Percentiles rank a stretch among this genome's conserved stretches.
Conservation (phyloP, 2,113 vertebrate species). For the Psammodynastes pulverulentus region DNA sequence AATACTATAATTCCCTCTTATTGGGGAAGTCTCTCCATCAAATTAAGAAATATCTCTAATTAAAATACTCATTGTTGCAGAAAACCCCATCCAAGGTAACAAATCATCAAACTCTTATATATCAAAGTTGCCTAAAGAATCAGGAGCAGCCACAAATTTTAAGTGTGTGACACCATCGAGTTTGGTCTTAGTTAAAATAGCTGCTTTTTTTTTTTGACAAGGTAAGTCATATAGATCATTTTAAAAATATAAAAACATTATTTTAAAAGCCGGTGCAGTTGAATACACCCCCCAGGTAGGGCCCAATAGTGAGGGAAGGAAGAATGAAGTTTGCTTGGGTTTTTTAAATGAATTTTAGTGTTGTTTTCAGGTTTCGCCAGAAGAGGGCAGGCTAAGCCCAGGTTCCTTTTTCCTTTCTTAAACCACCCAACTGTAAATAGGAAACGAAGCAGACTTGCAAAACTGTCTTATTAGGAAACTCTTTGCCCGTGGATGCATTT, state of each 20-base stretch:
- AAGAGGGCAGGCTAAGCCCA: conserved; percentile 17
- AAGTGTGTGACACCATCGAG: neutral
- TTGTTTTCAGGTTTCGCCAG: neutral
- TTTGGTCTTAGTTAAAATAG: neutral
- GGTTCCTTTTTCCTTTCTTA: neutral
- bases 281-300: neutral
- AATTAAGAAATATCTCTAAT: neutral
- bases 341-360: no score
- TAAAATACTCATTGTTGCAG: neutral
- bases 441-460: neutral
- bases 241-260: neutral
- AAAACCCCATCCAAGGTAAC: neutral
- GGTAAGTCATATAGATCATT: neutral
- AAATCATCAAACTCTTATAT: neutral
- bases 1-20: neutral
- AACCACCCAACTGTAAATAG: neutral
- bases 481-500: neutral
- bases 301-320: neutral
- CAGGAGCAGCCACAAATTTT: neutral
- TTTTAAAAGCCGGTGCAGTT: neutral
- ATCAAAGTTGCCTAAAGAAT: neutral
- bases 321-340: neutral
- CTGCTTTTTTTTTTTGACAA: neutral
- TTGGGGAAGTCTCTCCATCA: neutral
- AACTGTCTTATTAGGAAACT: neutral